Percentiles rank a stretch among this genome's conserved stretches.
These are phyloP conservation scores for Forbesichthys papilliferus DNA, from an alignment of 2,113 vertebrate genomes.

Conservation along the genomic window DNA sequence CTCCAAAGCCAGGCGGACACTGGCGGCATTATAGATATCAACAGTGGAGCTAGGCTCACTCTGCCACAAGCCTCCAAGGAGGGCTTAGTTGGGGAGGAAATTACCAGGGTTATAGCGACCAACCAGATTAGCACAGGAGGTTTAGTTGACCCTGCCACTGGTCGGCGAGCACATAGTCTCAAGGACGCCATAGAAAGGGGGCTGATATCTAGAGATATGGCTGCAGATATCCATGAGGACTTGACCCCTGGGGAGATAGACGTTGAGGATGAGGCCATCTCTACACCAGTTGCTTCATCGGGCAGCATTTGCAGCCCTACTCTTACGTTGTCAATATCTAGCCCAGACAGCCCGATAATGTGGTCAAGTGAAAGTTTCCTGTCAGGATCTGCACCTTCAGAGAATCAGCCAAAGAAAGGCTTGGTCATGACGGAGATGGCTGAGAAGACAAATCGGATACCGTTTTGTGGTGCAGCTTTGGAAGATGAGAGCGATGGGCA, in stretches of 20 bases:
- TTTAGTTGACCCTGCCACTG: conserved; percentile 72
- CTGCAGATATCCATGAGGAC: conserved; percentile 61
- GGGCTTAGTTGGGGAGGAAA: conserved; percentile 78
- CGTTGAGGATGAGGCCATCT: conserved; percentile 21
- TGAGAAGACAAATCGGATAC: conserved; percentile 20
- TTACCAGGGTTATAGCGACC: conserved; percentile 77
- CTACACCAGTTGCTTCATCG: conserved; percentile 45
- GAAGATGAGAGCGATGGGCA: conserved; percentile 20
- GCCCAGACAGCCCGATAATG: conserved; percentile 39
- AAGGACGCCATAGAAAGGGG: conserved; percentile 74
- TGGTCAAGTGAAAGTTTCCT: conserved; percentile 15
- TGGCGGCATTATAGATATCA: conserved; percentile 83
- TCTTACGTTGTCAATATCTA: conserved; percentile 19
- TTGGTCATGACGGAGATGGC: conserved; percentile 1
- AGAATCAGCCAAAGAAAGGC: conserved; percentile 5
- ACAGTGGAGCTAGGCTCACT: conserved; percentile 75
- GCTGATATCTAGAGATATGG: conserved; percentile 74
- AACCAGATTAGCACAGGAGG: conserved; percentile 81
- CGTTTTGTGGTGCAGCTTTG: background rate
- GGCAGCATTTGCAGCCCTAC: conserved; percentile 35
- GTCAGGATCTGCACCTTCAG: conserved; percentile 17
- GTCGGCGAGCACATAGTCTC: conserved; percentile 71
- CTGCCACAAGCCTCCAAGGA: conserved; percentile 76
- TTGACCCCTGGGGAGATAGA: conserved; percentile 20
- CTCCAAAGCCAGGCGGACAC: conserved; percentile 85